Conservation (phyloP, 1,140 invertebrate genomes). For the Scaptomyza hsui region DNA sequence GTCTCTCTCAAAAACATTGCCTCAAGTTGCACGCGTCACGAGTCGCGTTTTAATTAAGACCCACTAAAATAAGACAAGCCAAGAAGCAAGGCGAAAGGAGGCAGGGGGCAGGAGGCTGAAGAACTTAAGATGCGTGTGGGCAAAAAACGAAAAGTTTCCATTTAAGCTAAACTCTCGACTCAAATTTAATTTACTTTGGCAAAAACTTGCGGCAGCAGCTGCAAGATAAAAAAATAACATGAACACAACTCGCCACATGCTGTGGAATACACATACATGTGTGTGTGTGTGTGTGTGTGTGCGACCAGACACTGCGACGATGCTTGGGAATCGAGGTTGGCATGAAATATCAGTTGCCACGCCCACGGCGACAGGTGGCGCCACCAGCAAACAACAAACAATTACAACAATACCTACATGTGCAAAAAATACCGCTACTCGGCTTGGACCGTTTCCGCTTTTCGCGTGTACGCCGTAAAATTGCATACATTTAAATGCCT, state of each 20-base stretch:
- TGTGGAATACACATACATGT: slow-evolving; percentile 59
- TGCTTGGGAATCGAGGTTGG: slow-evolving; percentile 35
- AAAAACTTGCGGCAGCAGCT: slow-evolving; percentile 72
- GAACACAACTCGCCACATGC: slow-evolving; percentile 32
- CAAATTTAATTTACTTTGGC: slow-evolving; percentile 77
- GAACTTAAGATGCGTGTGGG: slow-evolving; percentile 8
- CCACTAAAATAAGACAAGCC: slow-evolving; percentile 65
- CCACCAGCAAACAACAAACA: slow-evolving; percentile 23
- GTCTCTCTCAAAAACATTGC: slow-evolving; percentile 41
- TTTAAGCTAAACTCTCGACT: slow-evolving; percentile 75
- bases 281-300: slow-evolving; percentile 24
- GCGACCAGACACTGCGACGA: slow-evolving; percentile 9
- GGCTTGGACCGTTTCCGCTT: slow-evolving; percentile 30
- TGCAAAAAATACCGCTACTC: slow-evolving; percentile 17
- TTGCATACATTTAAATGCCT: slow-evolving; percentile 60
- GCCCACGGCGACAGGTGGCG: slow-evolving; percentile 72
- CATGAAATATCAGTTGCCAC: slow-evolving; percentile 66
- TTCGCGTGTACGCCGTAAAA: slow-evolving; percentile 34
- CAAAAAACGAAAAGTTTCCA: slow-evolving; percentile 69
- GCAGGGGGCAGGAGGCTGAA: not conserved
- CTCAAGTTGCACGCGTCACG: slow-evolving; percentile 57
- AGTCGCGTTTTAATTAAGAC: slow-evolving; percentile 77
- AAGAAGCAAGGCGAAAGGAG: not conserved
- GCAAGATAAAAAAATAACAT: slow-evolving; percentile 28
- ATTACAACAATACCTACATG: slow-evolving; percentile 30